These are phyloP conservation scores for Apodemia duryi DNA, from an alignment of 2,888 invertebrate genomes.

Conservation along the genomic window DNA sequence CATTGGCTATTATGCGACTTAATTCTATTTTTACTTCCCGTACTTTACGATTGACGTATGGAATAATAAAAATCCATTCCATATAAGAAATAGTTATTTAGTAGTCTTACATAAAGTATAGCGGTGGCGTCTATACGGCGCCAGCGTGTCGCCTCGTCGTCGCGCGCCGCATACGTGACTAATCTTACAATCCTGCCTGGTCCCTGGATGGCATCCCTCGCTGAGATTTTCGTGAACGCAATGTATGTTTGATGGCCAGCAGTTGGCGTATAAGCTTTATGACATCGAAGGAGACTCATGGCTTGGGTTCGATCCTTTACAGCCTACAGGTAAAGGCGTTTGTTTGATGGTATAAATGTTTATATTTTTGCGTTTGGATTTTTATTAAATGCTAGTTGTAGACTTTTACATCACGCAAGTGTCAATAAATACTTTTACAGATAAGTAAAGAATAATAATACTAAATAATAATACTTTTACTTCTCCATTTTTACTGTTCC, in stretches of 20 bases:
- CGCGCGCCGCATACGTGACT: constrained; percentile 50
- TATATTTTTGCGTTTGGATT: too few species aligned
- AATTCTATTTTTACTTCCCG: constrained; percentile 24
- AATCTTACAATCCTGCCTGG: constrained; percentile 37
- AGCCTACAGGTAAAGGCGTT: too few species aligned
- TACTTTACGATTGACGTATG: constrained; percentile 27
- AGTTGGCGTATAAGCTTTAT: too few species aligned
- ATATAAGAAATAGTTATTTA: constrained; percentile 38
- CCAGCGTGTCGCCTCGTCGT: constrained; percentile 39
- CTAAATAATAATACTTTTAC: too few species aligned
- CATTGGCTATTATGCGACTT: not conserved
- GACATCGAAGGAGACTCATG: too few species aligned
- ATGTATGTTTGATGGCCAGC: not conserved
- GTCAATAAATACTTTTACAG: too few species aligned
- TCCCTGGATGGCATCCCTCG: constrained; percentile 31
- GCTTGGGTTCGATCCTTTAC: too few species aligned
- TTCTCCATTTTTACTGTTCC: too few species aligned
- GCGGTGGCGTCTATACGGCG: constrained; percentile 42
- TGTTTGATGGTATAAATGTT: too few species aligned
- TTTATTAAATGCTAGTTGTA: too few species aligned
- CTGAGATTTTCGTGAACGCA: not conserved
- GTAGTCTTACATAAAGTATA: constrained; percentile 30
- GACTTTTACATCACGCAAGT: too few species aligned
- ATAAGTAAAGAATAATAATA: too few species aligned
- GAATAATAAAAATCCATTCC: constrained; percentile 35